Evolutionary conservation across 2,113 vertebrate genomes (phyloP).

Genomic region (Triplophysa siluroides): DNA sequence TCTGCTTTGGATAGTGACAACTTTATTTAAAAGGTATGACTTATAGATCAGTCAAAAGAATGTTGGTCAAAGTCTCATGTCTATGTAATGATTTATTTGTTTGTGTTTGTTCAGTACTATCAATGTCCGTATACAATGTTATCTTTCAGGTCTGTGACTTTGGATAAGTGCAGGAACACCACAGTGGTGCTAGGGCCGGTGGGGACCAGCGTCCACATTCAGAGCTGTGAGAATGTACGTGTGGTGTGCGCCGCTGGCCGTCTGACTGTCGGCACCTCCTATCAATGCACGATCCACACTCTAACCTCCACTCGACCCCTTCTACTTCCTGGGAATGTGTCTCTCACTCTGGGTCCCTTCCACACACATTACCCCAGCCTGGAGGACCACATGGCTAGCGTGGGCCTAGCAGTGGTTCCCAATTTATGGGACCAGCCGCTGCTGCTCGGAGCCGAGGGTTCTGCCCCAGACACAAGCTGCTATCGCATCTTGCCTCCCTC

Average conservation of each 20-base stretch:
- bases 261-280: conserved; percentile 79
- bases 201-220: conserved; percentile 82
- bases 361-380: conserved; percentile 92
- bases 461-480: conserved; percentile 56
- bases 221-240: conserved; percentile 84
- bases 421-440: conserved; percentile 89
- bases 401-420: conserved; percentile 90
- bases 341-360: conserved; percentile 86
- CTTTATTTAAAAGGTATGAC: background rate
- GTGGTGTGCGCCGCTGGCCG: conserved; percentile 83
- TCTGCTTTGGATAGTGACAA: background rate
- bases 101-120: background rate
- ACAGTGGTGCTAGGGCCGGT: conserved; percentile 91
- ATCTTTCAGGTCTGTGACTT: conserved; percentile 81
- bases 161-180: conserved; percentile 90
- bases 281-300: conserved; percentile 76
- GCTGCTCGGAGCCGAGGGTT: conserved; percentile 78
- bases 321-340: conserved; percentile 84
- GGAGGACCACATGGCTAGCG: conserved; percentile 95
- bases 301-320: conserved; percentile 88
- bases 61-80: background rate
- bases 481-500: conserved; percentile 81
- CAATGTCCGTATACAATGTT: background rate
- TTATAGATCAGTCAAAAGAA: background rate
- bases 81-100: background rate